Conservation (phyloP, 53 echinoderm and acorn worm genomes). For the Temnopleurus reevesii region DNA sequence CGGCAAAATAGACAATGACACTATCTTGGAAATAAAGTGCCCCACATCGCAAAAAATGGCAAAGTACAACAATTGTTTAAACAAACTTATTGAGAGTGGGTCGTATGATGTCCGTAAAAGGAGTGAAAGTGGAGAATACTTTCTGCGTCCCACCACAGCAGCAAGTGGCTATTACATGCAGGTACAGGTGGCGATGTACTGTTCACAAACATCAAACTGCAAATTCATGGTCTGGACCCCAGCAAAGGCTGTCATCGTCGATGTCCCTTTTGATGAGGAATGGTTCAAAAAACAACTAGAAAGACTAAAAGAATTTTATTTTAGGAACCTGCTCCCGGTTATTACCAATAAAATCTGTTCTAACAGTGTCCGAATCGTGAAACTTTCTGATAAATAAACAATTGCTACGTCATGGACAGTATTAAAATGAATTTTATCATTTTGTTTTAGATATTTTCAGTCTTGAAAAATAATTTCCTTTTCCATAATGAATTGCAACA, state of each 20-base stretch:
- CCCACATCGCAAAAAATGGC: slow-evolving; percentile 49
- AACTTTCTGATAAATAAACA: too few relatives aligned
- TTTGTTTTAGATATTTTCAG: too few relatives aligned
- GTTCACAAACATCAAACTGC: background rate
- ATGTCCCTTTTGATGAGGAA: background rate
- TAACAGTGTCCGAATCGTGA: background rate
- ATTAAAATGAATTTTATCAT: too few relatives aligned
- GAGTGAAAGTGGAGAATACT: slow-evolving; percentile 39
- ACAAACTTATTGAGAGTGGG: slow-evolving; percentile 45
- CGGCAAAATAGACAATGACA: slow-evolving; percentile 56
- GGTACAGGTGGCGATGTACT: slow-evolving; percentile 46
- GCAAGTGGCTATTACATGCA: slow-evolving; percentile 8
- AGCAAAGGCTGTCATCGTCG: background rate
- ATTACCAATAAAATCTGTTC: background rate
- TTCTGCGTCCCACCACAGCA: slow-evolving; percentile 35
- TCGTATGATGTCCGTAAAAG: slow-evolving; percentile 58
- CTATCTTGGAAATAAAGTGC: slow-evolving; percentile 68
- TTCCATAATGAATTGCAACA: background rate
- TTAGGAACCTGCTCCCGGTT: background rate
- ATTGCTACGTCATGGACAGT: too few relatives aligned
- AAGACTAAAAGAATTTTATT: slow-evolving; percentile 5
- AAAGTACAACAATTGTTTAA: slow-evolving; percentile 17
- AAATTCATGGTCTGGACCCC: background rate
- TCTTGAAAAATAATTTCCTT: too few relatives aligned
- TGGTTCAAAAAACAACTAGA: background rate